A percentile compares a stretch with the other conserved stretches of the same genome.
Evolutionary conservation across 53 echinoderm and acorn worm species (phyloP).

Genomic region (Luidia sarsii): DNA sequence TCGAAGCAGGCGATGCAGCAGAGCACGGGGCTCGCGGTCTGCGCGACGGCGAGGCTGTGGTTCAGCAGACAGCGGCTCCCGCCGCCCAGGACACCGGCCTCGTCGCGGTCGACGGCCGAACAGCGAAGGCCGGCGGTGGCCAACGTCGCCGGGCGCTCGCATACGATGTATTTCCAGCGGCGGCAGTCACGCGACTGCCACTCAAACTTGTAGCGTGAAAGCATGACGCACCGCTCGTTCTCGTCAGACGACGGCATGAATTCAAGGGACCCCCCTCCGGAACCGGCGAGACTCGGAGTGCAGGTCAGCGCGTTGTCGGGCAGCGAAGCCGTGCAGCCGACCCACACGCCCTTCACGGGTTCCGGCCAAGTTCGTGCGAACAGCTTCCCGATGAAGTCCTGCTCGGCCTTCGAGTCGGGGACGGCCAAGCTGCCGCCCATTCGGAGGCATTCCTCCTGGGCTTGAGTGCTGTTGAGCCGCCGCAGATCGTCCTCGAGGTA

Average conservation of each 20-base stretch:
- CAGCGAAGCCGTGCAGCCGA: neutral
- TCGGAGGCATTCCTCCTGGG: neutral
- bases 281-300: neutral
- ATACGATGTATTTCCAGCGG: neutral
- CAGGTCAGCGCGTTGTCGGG: neutral
- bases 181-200: neutral
- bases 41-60: neutral
- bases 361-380: slow-evolving; percentile 3
- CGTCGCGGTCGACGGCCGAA: slow-evolving; percentile 5
- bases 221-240: neutral
- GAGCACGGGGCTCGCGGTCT: slow-evolving; percentile 1
- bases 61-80: slow-evolving; percentile 24
- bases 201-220: neutral
- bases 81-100: slow-evolving; percentile 11
- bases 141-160: neutral
- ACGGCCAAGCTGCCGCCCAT: slow-evolving; percentile 30
- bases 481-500: no score
- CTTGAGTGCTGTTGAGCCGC: neutral
- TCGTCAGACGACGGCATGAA: neutral
- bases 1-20: slow-evolving; percentile 28
- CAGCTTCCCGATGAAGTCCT: neutral
- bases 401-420: slow-evolving; percentile 34
- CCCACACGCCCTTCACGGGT: neutral
- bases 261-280: neutral
- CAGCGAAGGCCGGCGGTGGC: neutral